Percentiles rank a stretch among this genome's conserved stretches.
Evolutionary conservation across 2,888 invertebrate genomes (phyloP).

Genomic region (Eupithecia subumbrata): DNA sequence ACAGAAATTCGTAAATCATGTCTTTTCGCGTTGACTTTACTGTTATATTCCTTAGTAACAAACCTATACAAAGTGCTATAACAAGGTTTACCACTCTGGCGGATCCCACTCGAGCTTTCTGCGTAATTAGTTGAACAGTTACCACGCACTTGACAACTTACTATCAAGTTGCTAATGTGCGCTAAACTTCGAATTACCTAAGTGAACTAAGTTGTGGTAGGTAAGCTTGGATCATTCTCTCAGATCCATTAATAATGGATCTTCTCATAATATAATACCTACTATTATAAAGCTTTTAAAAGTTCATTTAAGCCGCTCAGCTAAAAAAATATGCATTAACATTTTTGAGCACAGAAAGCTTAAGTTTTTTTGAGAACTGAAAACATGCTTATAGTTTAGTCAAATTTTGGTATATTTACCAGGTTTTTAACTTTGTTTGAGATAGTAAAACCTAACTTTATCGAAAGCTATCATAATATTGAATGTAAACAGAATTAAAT

Average conservation of each 20-base stretch:
- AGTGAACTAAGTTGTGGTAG: not conserved
- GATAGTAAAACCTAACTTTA: no score
- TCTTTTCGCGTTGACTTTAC: not conserved
- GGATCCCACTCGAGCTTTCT: not conserved
- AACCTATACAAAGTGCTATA: not conserved
- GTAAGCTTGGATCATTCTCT: not conserved
- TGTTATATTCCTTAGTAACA: not conserved
- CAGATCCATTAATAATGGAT: not conserved
- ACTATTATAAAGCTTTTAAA: not conserved
- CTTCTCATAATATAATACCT: not conserved
- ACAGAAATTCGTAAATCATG: not conserved
- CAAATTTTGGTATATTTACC: no score
- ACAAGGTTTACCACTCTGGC: not conserved
- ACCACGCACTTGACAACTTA: not conserved
- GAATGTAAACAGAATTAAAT: not conserved
- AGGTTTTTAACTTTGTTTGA: no score
- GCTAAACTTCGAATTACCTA: not conserved
- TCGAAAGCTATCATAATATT: not conserved
- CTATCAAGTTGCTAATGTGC: not conserved
- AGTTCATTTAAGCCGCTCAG: not conserved
- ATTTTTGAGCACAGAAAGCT: not conserved
- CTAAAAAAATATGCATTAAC: not conserved
- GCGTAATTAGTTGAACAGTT: not conserved
- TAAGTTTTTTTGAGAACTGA: no score
- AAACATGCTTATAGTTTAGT: no score